Base-by-base conservation (phyloP, 2,797 vertebrate genomes). In the Eidolon dupreanum region DNA sequence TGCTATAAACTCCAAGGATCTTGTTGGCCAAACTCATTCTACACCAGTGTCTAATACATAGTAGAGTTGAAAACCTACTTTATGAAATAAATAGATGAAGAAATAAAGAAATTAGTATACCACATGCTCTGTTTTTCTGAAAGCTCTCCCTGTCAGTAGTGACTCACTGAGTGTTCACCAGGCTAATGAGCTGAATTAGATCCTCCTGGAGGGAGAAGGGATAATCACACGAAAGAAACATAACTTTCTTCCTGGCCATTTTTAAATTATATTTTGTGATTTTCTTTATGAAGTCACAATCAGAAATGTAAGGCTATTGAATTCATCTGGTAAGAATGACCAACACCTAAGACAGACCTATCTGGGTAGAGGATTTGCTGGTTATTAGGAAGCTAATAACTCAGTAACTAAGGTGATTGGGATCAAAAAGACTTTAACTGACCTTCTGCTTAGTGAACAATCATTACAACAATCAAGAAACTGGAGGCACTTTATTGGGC, bases 401-500 rank as follows among this genome's bases (percentile, higher is more conserved):
- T 92, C 55, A 11, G 59, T 82, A 78, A 96, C 81, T 92, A 86
- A 95, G 33, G 88, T 0, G 11, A 70, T n/a, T 73, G 33, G 85
- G 81, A 94, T 96, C 90, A 95, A 92, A 96, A 95, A 90, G 16
- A 61, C 43, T 94, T 59, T 41, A 89, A 77, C 89, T 95, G 89
- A 94, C 83, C 84, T 93, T 94, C 86, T 95, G 85, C 77, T 81
- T 86, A 83, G 77, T 3, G 7, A 94, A 82, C 61, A 91, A 36
- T 90, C 90, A 96, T 95, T 95, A 91, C 17, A 65, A 93, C 71
- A 86, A 93, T 95, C 87, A 95, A 88, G 92, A 90, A 93, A 74
- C 43, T 43, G 28, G 59, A 96, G 13, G 74, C 88, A 68, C 26
- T 46, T 53, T 10, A 0, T 41, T 43, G 71, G 92, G 49, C 89